These are phyloP conservation scores for Xenopus borealis DNA, from an alignment of 2,113 vertebrate genomes.

Conservation along the genomic window DNA sequence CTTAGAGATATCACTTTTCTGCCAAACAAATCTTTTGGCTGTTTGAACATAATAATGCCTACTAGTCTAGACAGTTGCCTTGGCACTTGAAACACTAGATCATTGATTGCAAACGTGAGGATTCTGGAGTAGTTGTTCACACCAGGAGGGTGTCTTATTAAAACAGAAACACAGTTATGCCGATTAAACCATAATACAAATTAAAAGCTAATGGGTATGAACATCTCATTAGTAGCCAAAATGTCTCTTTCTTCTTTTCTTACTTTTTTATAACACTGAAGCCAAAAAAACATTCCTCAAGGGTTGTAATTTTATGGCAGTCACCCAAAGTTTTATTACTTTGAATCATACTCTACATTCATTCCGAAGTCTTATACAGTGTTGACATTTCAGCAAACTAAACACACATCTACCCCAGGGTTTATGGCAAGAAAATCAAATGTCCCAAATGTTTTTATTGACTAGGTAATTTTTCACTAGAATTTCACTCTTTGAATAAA, in stretches of 20 bases:
- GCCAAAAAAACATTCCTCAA: constrained; percentile 15
- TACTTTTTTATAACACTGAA: constrained; percentile 16
- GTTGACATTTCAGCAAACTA: constrained; percentile 43
- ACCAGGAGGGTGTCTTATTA: no score
- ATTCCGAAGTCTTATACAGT: constrained; percentile 32
- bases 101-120: no score
- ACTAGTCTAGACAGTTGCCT: no score
- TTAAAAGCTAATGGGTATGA: constrained; percentile 12
- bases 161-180: not conserved
- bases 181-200: constrained; percentile 10
- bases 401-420: constrained; percentile 35
- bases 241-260: not conserved
- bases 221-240: constrained; percentile 23
- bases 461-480: constrained; percentile 42
- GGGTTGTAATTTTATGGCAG: constrained; percentile 31
- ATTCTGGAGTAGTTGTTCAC: no score
- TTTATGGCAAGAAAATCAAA: constrained; percentile 45
- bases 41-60: no score
- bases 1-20: not conserved
- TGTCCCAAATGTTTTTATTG: constrained; percentile 47
- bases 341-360: constrained; percentile 35
- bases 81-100: no score
- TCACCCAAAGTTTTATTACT: constrained; percentile 41
- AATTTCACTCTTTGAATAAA: constrained; percentile 22
- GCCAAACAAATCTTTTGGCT: constrained; percentile 1